Conservation (phyloP, 2,888 invertebrate species). For the Rhorus exstirpatorius region DNA sequence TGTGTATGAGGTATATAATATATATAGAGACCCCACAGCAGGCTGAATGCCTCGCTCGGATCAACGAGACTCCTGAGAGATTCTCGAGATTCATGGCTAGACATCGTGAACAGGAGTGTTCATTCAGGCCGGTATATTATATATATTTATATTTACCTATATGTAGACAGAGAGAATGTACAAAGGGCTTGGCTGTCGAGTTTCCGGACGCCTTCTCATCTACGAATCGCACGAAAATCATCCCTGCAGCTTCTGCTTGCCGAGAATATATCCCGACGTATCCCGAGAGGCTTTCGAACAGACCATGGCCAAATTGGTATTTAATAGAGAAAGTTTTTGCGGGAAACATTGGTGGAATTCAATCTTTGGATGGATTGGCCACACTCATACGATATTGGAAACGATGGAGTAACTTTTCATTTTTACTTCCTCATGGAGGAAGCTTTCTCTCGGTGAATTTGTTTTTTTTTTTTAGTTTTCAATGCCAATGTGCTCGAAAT, state of each 20-base stretch:
- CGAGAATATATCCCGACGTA: background rate
- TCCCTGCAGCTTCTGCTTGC: constrained; percentile 2
- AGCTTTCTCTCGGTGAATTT: no score
- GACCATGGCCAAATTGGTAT: background rate
- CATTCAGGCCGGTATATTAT: background rate
- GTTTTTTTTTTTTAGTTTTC: no score
- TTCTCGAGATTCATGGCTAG: constrained; percentile 47
- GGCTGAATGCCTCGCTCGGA: constrained; percentile 72
- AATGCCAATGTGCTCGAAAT: no score
- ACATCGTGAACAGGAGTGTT: constrained; percentile 32
- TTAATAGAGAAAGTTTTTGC: constrained; percentile 1
- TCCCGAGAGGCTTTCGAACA: background rate
- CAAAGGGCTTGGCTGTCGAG: constrained; percentile 20
- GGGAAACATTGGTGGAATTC: background rate
- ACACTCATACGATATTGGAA: background rate
- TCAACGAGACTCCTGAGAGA: constrained; percentile 74
- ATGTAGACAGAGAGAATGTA: background rate
- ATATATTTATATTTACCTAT: background rate
- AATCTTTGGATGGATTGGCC: background rate
- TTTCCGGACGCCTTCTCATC: constrained; percentile 32
- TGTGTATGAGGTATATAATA: background rate
- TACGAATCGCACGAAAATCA: constrained; percentile 5
- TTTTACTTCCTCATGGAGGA: no score
- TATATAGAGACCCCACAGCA: background rate
- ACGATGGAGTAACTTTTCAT: no score